Percentiles rank a stretch among this genome's conserved stretches.
Conservation (phyloP, 2,797 vertebrate genomes). For the Dicrostonyx torquatus region DNA sequence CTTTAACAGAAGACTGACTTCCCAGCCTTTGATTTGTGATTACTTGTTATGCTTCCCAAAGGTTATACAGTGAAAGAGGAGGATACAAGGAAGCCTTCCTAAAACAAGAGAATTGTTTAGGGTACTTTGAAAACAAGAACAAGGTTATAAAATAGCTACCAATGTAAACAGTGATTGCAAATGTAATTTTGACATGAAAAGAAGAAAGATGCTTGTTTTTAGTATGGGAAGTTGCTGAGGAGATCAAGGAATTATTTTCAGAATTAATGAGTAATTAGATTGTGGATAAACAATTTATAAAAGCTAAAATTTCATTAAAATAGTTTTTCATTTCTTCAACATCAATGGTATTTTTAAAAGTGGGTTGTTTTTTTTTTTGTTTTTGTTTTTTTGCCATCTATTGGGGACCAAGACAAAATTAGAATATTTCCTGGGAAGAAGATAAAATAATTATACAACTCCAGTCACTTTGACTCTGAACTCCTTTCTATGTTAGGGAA, state of each 20-base stretch:
- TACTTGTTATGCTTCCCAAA: conserved; percentile 6
- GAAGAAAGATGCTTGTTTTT: not conserved
- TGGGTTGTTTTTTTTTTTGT: not conserved
- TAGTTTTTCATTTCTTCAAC: conserved; percentile 39
- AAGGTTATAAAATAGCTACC: conserved; percentile 16
- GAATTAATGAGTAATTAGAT: conserved; percentile 30
- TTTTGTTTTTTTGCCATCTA: not conserved
- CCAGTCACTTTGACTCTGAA: not conserved
- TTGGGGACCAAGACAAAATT: conserved; percentile 30
- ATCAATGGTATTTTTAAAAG: not conserved
- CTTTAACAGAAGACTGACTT: conserved; percentile 11
- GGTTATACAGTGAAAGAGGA: not conserved
- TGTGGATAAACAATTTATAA: conserved; percentile 38
- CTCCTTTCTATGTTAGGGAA: not conserved
- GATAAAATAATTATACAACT: conserved; percentile 30
- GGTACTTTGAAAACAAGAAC: not conserved
- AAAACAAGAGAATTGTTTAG: not conserved
- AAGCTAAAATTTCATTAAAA: conserved; percentile 28
- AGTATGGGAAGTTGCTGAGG: not conserved
- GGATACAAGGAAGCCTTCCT: not conserved
- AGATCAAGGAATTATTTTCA: conserved; percentile 52
- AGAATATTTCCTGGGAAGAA: conserved; percentile 39
- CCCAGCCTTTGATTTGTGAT: conserved; percentile 33
- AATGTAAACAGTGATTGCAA: conserved; percentile 10
- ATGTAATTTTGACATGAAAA: not conserved